phyloP scores from a whole-genome alignment of 2,113 vertebrate genomes.

The Corythaixoides concolor region DNA sequence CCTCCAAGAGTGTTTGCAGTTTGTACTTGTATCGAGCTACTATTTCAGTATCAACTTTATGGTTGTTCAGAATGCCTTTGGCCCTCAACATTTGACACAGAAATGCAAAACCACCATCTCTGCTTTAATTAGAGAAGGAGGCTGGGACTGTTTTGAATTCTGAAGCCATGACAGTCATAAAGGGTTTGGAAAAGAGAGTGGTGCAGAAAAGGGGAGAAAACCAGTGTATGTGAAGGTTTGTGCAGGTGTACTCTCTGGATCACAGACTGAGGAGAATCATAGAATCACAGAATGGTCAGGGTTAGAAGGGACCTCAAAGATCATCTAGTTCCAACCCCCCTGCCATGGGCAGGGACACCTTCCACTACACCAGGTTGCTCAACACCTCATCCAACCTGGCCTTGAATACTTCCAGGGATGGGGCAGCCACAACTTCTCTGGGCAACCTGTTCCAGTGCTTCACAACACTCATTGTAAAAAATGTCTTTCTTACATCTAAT shows the following conservation, averaged over 20 bases:
- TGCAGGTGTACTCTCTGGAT: not conserved
- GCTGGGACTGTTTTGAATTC: not conserved
- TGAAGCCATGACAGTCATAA: not conserved
- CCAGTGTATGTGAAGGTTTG: not conserved
- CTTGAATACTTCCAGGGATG: too few species aligned
- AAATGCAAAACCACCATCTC: not conserved
- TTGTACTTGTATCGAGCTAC: not conserved
- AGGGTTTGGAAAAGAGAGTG: not conserved
- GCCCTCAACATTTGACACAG: not conserved
- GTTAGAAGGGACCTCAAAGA: too few species aligned
- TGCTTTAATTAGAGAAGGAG: not conserved
- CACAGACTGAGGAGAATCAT: not conserved
- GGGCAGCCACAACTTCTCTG: too few species aligned
- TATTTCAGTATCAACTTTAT: not conserved
- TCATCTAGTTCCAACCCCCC: too few species aligned
- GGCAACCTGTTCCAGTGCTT: too few species aligned
- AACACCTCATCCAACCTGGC: too few species aligned
- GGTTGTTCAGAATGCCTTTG: not conserved
- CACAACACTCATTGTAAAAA: too few species aligned
- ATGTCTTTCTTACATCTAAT: too few species aligned
- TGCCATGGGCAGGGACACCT: too few species aligned
- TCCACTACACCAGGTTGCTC: too few species aligned
- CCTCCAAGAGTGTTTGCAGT: not conserved
- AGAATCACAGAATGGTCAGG: too few species aligned
- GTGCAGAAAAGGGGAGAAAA: not conserved